Evolutionary conservation across 2,888 invertebrate genomes (phyloP), one percentile per base, ranked within the genome.

Genomic region (Tuberolachnus salignus): DNA sequence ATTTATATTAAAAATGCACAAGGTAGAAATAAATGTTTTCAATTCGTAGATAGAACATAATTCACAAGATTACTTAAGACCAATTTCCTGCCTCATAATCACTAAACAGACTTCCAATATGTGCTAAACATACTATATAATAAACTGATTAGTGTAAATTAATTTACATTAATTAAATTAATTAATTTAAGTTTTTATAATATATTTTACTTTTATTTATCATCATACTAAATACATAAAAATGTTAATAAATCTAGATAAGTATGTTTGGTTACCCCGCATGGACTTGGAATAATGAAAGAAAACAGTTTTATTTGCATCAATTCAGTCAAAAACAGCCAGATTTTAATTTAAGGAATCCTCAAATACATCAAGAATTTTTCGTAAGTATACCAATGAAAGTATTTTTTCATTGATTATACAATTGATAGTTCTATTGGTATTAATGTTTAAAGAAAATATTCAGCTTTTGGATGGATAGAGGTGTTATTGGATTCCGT

Each of bases 291-390:
- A 88, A 89, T 82, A 87, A 88, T 0, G 84, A 84, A 19, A 88
- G 93, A 19, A 85, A 89, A 81, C 91, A 92, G 84, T 94, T 88
- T 84, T 96, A 94, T 85, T 88, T 92, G 1, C 95, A 96, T 85
- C 92, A 93, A 83, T 95, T 94, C 84, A 87, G 90, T 8, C 83
- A 84, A 26, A 86, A 89, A 53, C 93, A 95, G 84, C 94, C 95
- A 0, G 95, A 96, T 85, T 87, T 96, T 3, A 95, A 96, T 85
- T 92, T 88, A 83, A 87, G 91, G 57, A 92, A 93, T 85, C 23
- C 21, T 0, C 87, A 87, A 9, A 89, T 96, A 11, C 87, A 90
- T 3, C 85, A 89, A 72, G 90, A 90, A 83, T 89, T 93, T 86
- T 89, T 91, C 85, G 90, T 86, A 83, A 82, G 82, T 82, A 66